Evolutionary conservation across 2,797 vertebrate genomes (phyloP).

Genomic region (Valencia hispanica): DNA sequence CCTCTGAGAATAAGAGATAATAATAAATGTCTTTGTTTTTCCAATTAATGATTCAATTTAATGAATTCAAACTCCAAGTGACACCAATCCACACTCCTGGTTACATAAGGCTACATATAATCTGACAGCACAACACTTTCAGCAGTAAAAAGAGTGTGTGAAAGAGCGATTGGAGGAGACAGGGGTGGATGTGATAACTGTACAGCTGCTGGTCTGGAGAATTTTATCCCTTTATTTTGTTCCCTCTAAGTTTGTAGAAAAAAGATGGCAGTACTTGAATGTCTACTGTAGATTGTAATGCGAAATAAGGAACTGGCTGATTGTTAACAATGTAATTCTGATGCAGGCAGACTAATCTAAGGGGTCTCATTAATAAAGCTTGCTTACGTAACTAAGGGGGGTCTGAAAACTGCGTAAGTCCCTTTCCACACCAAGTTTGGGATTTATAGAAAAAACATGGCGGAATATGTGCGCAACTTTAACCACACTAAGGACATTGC

Average conservation of each 20-base stretch:
- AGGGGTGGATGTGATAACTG: slow-evolving; percentile 6
- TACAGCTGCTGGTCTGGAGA: slow-evolving; percentile 2
- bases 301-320: background rate
- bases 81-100: slow-evolving; percentile 6
- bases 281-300: background rate
- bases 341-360: background rate
- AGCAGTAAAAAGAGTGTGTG: background rate
- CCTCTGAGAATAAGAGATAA: background rate
- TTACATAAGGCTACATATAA: slow-evolving; percentile 24
- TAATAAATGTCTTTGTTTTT: background rate
- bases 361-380: no score
- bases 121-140: slow-evolving; percentile 5
- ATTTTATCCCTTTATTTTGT: background rate
- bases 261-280: background rate
- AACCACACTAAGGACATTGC: no score
- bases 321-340: background rate
- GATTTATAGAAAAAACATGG: no score
- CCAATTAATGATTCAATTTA: background rate
- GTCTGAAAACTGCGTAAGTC: no score
- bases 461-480: no score
- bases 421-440: no score
- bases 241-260: background rate
- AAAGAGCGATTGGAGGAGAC: slow-evolving; percentile 22
- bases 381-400: no score
- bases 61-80: background rate